These are phyloP conservation scores for Potamarius usumacintae DNA, from an alignment of 2,113 vertebrate genomes.

Conservation along the genomic window DNA sequence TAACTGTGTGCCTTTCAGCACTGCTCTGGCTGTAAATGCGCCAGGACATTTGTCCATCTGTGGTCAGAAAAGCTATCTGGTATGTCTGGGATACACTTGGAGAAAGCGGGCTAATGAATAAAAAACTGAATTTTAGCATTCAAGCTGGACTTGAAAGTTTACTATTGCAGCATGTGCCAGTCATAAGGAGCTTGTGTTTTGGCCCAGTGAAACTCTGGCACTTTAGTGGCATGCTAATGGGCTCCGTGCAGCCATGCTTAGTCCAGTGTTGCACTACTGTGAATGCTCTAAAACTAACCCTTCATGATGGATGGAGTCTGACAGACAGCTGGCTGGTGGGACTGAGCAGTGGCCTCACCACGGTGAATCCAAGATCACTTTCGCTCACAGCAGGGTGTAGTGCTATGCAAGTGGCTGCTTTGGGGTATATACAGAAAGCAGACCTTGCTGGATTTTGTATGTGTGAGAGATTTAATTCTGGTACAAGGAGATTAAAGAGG, in stretches of 20 bases:
- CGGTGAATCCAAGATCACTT: slow-evolving; percentile 33
- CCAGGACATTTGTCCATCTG: slow-evolving; percentile 3
- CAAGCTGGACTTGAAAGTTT: background rate
- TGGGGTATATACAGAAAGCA: background rate
- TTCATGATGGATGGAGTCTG: slow-evolving; percentile 37
- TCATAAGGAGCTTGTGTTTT: slow-evolving; percentile 40
- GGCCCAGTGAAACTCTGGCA: slow-evolving; percentile 25
- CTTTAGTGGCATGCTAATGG: slow-evolving; percentile 47
- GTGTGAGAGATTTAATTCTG: slow-evolving; percentile 24
- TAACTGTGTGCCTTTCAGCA: slow-evolving; percentile 5
- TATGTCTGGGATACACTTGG: background rate
- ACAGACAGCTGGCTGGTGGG: slow-evolving; percentile 41
- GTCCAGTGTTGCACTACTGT: background rate
- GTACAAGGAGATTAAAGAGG: slow-evolving; percentile 31
- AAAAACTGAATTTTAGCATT: background rate
- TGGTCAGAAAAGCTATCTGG: background rate
- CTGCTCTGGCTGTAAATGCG: background rate
- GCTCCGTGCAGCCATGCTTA: background rate
- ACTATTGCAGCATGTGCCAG: background rate
- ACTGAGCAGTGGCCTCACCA: slow-evolving; percentile 42
- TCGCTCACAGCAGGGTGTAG: background rate
- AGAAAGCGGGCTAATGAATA: background rate
- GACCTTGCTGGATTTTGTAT: slow-evolving; percentile 10
- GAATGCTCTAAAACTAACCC: background rate
- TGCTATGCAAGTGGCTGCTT: background rate